Base-by-base conservation (phyloP, 1,140 invertebrate species). In the Lasioglossum albipes region DNA sequence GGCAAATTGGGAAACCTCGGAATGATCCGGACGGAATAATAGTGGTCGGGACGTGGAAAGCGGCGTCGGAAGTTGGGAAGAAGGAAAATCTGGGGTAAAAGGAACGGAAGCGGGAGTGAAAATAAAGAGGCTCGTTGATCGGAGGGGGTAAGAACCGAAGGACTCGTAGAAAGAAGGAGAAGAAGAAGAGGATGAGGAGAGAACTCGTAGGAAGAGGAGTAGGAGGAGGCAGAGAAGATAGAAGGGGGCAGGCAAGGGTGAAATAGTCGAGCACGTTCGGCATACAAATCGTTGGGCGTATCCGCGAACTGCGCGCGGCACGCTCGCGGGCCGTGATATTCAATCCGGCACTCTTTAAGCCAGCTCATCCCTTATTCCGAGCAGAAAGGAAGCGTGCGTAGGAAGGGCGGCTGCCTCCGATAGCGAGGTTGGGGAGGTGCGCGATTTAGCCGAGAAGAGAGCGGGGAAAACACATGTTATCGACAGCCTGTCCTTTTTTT, bases 321-420 rank as follows among this genome's bases (percentile, higher is more conserved):
- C 36, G 49, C 12, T 68, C 72, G 80, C 71, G 65, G 36, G 52
- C 75, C 68, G 83, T 83, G 83, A 90, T 89, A 90, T 89, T 87
- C 83, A 89, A 89, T 89, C 79, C 83, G 78, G 84, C 70, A 88
- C 76, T 84, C 86, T 87, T 88, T 83, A 85, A 89, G 83, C 84
- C 84, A 62, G 62, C 79, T 74, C 79, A 83, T 86, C 82, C 83
- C 88, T 83, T 75, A 78, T 61, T 74, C 18, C 65, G 59, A 59
- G 41, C 67, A 67, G 75, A 66, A 79, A 68, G 27, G 80, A 75
- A 75, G 72, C 52, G 78, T 67, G 77, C 20, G 71, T 20, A n/a
- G 70, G 62, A 79, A 75, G 79, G 65, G 70, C 67, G 72, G 80
- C 54, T 36, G 36, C 36, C 36, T 64, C 45, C 45, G 57, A 67